phyloP scores from a whole-genome alignment of 2,888 invertebrate genomes.

The Drosophila subsilvestris region DNA sequence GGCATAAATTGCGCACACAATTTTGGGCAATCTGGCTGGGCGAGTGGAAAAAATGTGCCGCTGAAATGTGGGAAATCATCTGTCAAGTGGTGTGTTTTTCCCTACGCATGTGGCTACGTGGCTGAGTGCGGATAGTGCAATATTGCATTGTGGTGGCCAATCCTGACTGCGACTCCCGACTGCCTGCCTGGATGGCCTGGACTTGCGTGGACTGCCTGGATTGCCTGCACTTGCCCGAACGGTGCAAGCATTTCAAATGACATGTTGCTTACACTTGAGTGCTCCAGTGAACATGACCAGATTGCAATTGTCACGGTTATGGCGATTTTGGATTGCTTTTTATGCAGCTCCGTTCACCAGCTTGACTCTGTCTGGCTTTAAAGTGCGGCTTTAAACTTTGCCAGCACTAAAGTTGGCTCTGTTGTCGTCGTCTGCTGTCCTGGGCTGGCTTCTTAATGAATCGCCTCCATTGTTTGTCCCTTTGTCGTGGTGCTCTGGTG shows the following conservation, averaged over 20 bases:
- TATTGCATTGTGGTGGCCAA: neutral
- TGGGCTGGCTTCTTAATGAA: conserved; percentile 51
- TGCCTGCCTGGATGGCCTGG: too few relatives aligned
- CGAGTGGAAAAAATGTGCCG: conserved; percentile 22
- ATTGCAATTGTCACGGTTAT: conserved; percentile 15
- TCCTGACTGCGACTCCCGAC: neutral
- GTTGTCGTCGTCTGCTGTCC: conserved; percentile 53
- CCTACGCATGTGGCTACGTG: neutral
- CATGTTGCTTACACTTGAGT: conserved; percentile 60
- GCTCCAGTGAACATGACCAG: conserved; percentile 37
- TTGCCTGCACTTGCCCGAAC: neutral
- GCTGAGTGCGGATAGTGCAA: neutral
- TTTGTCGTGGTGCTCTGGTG: conserved; percentile 41
- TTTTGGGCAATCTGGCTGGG: conserved; percentile 36
- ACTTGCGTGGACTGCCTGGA: neutral
- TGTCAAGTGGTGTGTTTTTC: conserved; percentile 53
- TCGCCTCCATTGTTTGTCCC: conserved; percentile 61
- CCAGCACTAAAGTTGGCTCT: conserved; percentile 40
- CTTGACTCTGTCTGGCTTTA: conserved; percentile 6
- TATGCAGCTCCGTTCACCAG: neutral
- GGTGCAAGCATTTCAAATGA: conserved; percentile 26
- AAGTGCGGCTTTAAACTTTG: conserved; percentile 34
- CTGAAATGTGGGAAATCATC: conserved; percentile 72
- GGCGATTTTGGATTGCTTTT: neutral
- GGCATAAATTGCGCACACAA: conserved; percentile 52